phyloP scores from a whole-genome alignment of 1,140 invertebrate genomes.

The Papilio dardanus region DNA sequence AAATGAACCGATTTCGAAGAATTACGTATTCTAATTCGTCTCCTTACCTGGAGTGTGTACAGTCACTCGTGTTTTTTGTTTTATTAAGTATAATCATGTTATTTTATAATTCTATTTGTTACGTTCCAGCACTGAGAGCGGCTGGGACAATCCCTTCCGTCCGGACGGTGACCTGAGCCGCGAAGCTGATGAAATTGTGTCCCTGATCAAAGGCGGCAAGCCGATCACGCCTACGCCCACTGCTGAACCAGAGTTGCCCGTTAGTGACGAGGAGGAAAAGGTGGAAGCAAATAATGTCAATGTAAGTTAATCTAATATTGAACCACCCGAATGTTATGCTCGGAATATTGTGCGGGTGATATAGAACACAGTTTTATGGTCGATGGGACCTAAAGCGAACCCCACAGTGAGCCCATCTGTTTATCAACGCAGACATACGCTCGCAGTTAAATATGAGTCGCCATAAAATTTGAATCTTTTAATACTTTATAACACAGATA shows the following conservation, averaged over 20 bases:
- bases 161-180: conserved; percentile 96
- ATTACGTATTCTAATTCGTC: no score
- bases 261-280: conserved; percentile 70
- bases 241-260: conserved; percentile 62
- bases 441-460: not conserved
- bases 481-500: not conserved
- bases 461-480: not conserved
- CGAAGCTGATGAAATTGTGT: conserved; percentile 98
- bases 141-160: conserved; percentile 98
- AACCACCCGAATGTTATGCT: no score
- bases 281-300: conserved; percentile 66
- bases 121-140: conserved; percentile 93
- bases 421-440: not conserved
- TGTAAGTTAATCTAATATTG: conserved; percentile 49
- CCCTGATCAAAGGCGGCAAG: conserved; percentile 92
- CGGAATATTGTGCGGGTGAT: no score
- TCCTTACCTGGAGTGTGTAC: no score
- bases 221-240: conserved; percentile 78
- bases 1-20: no score
- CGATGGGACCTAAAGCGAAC: no score
- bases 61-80: no score
- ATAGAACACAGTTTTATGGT: no score
- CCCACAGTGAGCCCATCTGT: not conserved
- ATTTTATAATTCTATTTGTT: not conserved
- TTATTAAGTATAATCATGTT: no score